Percentiles rank a stretch among this genome's conserved stretches.
Evolutionary conservation across 2,797 vertebrate species (phyloP).

Genomic region (Brachyalestes nurse): DNA sequence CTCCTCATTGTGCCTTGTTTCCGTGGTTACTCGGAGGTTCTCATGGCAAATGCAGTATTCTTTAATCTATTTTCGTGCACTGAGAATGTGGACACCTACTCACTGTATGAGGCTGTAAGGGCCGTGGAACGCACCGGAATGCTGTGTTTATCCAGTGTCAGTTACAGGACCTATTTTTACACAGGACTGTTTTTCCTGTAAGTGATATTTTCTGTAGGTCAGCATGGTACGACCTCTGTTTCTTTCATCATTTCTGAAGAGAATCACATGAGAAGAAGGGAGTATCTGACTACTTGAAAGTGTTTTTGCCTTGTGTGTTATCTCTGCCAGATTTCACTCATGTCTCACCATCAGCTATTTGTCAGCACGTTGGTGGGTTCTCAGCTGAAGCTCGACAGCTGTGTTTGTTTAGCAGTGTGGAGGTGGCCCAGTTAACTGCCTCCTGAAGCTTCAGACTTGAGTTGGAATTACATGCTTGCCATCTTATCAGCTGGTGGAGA

Average conservation of each 20-base stretch:
- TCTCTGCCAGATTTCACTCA: background rate
- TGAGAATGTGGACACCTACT: conserved; percentile 39
- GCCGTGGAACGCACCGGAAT: background rate
- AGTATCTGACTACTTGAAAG: background rate
- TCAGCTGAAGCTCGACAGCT: conserved; percentile 34
- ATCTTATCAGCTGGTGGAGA: conserved; percentile 3
- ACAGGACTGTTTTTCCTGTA: background rate
- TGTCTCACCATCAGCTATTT: background rate
- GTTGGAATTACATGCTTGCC: conserved; percentile 22
- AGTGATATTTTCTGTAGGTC: background rate
- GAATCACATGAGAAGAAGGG: background rate
- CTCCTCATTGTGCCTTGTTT: conserved; percentile 45
- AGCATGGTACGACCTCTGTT: background rate
- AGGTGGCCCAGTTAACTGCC: conserved; percentile 19
- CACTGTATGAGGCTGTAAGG: conserved; percentile 14
- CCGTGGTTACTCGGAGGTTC: conserved; percentile 42
- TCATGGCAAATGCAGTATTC: conserved; percentile 12
- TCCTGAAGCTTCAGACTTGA: conserved; percentile 5
- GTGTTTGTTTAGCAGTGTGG: conserved; percentile 29
- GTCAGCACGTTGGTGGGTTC: conserved; percentile 7
- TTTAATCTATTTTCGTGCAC: conserved; percentile 49
- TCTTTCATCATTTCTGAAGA: background rate
- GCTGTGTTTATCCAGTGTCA: background rate
- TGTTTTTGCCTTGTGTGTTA: background rate
- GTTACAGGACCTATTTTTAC: background rate